Percentiles rank a stretch among this genome's conserved stretches.
Evolutionary conservation across 2,888 invertebrate genomes (phyloP).

Genomic region (Pseudoips prasinana): DNA sequence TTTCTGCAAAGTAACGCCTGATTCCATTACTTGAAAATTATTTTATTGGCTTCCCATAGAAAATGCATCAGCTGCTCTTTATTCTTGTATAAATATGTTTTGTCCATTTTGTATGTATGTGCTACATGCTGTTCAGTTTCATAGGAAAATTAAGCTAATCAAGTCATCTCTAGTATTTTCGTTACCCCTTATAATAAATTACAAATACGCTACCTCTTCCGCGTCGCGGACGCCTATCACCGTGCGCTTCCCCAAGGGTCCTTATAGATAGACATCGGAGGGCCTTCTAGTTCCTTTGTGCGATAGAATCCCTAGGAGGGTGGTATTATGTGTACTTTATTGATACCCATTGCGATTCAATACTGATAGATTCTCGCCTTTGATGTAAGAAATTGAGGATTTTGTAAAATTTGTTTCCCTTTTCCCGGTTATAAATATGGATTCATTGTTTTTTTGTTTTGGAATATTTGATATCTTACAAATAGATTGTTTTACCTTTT

Average conservation of each 20-base stretch:
- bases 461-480: too few species aligned
- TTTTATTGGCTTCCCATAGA: too few species aligned
- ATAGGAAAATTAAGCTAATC: too few species aligned
- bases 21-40: too few species aligned
- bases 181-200: too few species aligned
- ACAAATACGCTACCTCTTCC: not conserved
- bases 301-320: slow-evolving; percentile 31
- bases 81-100: too few species aligned
- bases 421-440: not conserved
- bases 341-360: slow-evolving; percentile 29
- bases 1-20: too few species aligned
- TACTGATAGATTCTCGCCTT: slow-evolving; percentile 18
- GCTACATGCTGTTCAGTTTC: too few species aligned
- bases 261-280: slow-evolving; percentile 34
- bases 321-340: slow-evolving; percentile 35
- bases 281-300: slow-evolving; percentile 36
- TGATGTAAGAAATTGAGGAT: slow-evolving; percentile 22
- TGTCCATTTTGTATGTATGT: too few species aligned
- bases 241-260: slow-evolving; percentile 2
- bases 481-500: too few species aligned
- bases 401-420: slow-evolving; percentile 10
- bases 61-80: too few species aligned
- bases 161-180: too few species aligned
- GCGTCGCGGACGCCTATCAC: slow-evolving; percentile 16
- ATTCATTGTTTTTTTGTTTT: not conserved